These are phyloP conservation scores for Diphyllodes magnificus DNA, from an alignment of 2,113 vertebrate species.

Conservation along the genomic window DNA sequence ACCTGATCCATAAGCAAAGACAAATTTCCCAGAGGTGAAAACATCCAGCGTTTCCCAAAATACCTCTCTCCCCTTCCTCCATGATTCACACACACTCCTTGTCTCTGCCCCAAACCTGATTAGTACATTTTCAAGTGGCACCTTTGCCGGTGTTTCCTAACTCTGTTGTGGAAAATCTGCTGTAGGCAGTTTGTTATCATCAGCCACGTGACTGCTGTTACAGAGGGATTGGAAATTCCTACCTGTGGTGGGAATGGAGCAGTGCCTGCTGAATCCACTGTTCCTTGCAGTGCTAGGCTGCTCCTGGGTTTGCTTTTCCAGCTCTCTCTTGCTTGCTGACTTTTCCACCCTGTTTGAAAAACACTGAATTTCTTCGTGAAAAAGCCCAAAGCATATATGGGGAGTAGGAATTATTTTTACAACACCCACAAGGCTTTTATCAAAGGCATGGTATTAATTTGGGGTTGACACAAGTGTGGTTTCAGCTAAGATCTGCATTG, in stretches of 20 bases:
- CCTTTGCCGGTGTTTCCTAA: not conserved
- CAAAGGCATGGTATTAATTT: not conserved
- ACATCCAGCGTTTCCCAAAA: not conserved
- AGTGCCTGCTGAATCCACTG: not conserved
- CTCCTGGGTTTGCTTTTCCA: not conserved
- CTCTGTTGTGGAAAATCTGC: not conserved
- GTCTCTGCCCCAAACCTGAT: not conserved
- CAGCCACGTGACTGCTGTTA: not conserved
- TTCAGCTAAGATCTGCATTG: not conserved
- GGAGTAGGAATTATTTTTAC: not conserved
- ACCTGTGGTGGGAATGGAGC: not conserved
- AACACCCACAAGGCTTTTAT: not conserved
- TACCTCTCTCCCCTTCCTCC: not conserved
- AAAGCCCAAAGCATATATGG: accelerated
- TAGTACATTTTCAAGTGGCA: not conserved
- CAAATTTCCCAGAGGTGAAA: not conserved
- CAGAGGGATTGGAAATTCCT: not conserved
- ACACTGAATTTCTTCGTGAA: not conserved
- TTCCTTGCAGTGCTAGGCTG: accelerated
- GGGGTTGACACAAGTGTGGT: not conserved
- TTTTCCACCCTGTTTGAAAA: not conserved
- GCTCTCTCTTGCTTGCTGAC: not conserved
- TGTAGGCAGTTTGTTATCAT: not conserved
- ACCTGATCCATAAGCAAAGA: not conserved
- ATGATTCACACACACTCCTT: not conserved